Base-by-base conservation (phyloP, 1,140 invertebrate genomes). In the Aphis gossypii region DNA sequence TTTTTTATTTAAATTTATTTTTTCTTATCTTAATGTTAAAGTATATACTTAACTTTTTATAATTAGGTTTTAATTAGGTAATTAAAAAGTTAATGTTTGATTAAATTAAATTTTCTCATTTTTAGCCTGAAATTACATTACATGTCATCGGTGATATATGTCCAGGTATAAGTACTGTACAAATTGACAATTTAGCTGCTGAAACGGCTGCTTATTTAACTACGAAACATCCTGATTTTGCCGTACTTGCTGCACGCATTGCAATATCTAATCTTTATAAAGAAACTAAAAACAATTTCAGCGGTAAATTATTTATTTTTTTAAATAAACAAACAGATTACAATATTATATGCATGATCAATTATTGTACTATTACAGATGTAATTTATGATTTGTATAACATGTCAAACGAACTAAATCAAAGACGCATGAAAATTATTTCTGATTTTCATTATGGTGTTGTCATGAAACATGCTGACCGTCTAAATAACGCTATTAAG, bases 191-290 rank as follows among this genome's bases (percentile, higher is more conserved):
- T 95, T 96, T 99, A 93, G 98, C 99, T 92, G 99, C 99, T 2
- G 99, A 99, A 96, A 99, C 98, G 94, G 98, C 98, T 83, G 99
- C 99, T 35, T 98, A 97, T 38, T 98, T 99, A 97, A 99, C 99
- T 0, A 99, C 98, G 9, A 97, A 98, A 95, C 99, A 99, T 96
- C 98, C 99, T 0, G 99, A 99, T 96, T 99, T 99, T 96, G 99
- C 99, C 18, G 96, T 98, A 94, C 96, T 99, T 84, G 99, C 99
- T 94, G 99, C 98, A 38, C 96, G 99, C 94, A 98, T 99, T 95
- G 99, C 98, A 86, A 97, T 99, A 7, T 99, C 99, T 18, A 99
- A 99, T 96, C 96, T 99, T 83, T 99, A 99, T 95, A 99, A 99
- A 95, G 98, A 99, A 96, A 99, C 98, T 0, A 98, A 97, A 94